Evolutionary conservation across 2,797 vertebrate genomes (phyloP), one percentile per base, ranked within the genome.

Genomic region (Coranthus polyacanthus): DNA sequence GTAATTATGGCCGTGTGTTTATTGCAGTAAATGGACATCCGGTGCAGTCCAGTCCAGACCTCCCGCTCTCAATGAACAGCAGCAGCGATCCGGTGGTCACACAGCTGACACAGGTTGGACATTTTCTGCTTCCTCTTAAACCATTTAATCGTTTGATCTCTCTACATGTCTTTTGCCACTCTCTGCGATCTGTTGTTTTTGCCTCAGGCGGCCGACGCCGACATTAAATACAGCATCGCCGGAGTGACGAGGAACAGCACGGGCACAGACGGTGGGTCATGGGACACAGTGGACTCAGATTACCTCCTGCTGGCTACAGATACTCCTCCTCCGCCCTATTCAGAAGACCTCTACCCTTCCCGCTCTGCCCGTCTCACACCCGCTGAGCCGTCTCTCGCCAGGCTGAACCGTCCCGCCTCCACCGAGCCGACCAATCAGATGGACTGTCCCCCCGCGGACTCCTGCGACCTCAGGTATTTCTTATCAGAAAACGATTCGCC

Each of bases 391-490:
- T 89, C 75, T 11, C 59, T 87, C 38, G 75, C 82, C 55, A 90
- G 88, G 54, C 79, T 93, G 4, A 89, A 70, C 69, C 75, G 81
- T 32, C 64, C 88, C 12, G 75, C 89, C 50, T 88, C 88, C 63
- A 74, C 74, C 0, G 88, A 77, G 57, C 82, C 56, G 21, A 83
- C 79, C 81, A 72, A 78, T 77, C 90, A 86, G 39, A 90, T 88
- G 20, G 79, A 86, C 38, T 86, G 82, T 66, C 90, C 89, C 3
- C 73, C 86, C 17, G 78, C 78, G 84, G 94, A 94, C 43, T 78
- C 91, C 59, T 95, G 92, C 71, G 96, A 94, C 85, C 94, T 94
- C 83, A 98, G 97, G 97, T 99, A 92, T 84, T 34, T 49, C 21
- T 32, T 13, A 9, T 64, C 1, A 1, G 38, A 10, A 9, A 41